Conservation (phyloP, 2,888 invertebrate species). For the Netelia virgata region DNA sequence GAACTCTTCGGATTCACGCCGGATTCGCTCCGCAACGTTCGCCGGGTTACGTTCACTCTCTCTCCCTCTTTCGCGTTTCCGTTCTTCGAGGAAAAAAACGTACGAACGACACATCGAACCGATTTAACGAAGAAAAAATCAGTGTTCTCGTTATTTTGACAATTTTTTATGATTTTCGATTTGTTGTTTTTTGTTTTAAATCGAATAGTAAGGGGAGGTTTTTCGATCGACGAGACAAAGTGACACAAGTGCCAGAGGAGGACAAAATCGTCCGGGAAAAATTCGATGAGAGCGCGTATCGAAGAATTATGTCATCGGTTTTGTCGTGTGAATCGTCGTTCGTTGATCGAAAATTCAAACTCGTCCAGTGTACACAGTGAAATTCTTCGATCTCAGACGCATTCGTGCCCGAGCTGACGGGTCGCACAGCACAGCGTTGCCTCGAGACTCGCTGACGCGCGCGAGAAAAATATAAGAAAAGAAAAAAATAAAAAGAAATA, state of each 20-base stretch:
- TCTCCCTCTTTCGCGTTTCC: slow-evolving; percentile 42
- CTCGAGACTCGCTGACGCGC: not conserved
- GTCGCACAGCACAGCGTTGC: not conserved
- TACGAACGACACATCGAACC: not conserved
- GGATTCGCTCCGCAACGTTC: slow-evolving; percentile 68
- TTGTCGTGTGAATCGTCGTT: slow-evolving; percentile 11
- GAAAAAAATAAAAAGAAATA: not conserved
- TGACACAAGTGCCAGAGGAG: not conserved
- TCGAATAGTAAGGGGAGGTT: not conserved
- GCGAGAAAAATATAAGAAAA: not conserved
- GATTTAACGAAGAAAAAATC: not conserved
- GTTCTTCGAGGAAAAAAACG: not conserved
- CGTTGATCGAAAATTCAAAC: slow-evolving; percentile 1
- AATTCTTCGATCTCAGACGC: slow-evolving; percentile 13
- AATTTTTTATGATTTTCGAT: not conserved
- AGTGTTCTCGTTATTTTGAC: not conserved
- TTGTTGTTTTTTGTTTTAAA: not conserved
- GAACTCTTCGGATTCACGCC: slow-evolving; percentile 58
- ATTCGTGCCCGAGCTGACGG: slow-evolving; percentile 29
- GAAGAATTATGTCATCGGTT: slow-evolving; percentile 22
- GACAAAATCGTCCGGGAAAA: not conserved
- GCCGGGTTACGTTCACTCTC: slow-evolving; percentile 57
- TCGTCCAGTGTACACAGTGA: slow-evolving; percentile 38
- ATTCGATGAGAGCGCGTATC: slow-evolving; percentile 9
- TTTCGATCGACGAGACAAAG: not conserved